Evolutionary conservation across 2,113 vertebrate genomes (phyloP), one percentile per base, ranked within the genome.

Genomic region (Glaucomys volans): DNA sequence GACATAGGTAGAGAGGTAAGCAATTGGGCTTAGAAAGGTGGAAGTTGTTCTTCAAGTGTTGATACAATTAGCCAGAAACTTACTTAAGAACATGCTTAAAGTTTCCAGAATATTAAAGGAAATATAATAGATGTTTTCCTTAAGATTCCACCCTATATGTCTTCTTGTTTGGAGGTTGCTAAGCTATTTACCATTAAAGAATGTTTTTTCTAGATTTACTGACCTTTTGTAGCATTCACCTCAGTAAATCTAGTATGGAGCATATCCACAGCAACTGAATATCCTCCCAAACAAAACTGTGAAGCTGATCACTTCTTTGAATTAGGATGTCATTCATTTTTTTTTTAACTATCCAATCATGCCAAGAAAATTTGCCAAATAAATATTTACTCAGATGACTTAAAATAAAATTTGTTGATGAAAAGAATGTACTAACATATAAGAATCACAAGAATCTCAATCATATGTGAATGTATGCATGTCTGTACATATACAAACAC

Each of bases 371-470:
- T 47, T 30, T 57, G 26, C 35, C 66, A 85, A 93, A 44, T 52
- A 64, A 80, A 71, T 30, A 82, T 30, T 83, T 81, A 42, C 20
- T 5, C 22, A 66, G 16, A 3, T 72, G 18, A 86, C 13, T 87
- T 94, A 30, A 89, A 50, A 75, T 57, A 72, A 24, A 76, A 57
- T 32, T 84, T 44, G 0, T 42, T 87, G 32, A 74, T 59, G 9
- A 52, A 93, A 77, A 84, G 0, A 24, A 5, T 82, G 0, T 9
- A 17, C 4, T 66, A 54, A 24, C 28, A 81, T 11, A 71, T 12
- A 62, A 87, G 50, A 90, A 90, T 54, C 42, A 91, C 17, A 82
- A 87, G 50, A 90, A 90, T 54, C 42, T 88, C 17, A 82, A 87
- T 59, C 57, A 44, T 12, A 37, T 81, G 2, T 47, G 20, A 69